A percentile compares a stretch with the other conserved stretches of the same genome.
Evolutionary conservation across 2,888 invertebrate genomes (phyloP).

Genomic region (Limnephilus auricula): DNA sequence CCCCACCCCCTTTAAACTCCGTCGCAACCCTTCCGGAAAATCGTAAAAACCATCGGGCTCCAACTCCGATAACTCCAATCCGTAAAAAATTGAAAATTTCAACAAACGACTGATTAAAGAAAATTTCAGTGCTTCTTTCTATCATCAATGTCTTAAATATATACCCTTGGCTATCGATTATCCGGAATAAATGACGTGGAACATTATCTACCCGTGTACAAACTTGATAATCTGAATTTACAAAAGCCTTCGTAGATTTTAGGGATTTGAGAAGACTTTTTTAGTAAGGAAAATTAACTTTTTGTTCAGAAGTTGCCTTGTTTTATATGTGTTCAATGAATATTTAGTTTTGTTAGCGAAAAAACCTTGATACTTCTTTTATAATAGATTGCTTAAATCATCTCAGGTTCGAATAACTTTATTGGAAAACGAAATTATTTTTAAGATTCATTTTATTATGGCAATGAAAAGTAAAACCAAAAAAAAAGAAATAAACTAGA

Average conservation of each 20-base stretch:
- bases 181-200: background rate
- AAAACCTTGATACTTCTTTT: background rate
- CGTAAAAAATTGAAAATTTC: background rate
- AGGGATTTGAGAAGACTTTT: background rate
- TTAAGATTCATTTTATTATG: no score
- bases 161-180: no score
- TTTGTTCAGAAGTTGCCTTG: background rate
- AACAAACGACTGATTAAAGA: background rate
- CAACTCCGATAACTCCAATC: background rate
- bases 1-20: background rate
- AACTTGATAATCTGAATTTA: background rate
- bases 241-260: background rate
- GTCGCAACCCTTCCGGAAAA: background rate
- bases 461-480: no score
- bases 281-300: background rate
- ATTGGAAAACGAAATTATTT: no score
- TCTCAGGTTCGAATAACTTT: background rate
- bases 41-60: constrained; percentile 1
- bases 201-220: background rate
- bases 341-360: background rate
- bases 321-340: background rate
- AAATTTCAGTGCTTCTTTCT: background rate
- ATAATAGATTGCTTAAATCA: background rate
- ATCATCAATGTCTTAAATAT: background rate
- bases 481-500: background rate